These are phyloP conservation scores for Parasteatoda tepidariorum DNA, from an alignment of 1,140 invertebrate genomes.

Conservation along the genomic window DNA sequence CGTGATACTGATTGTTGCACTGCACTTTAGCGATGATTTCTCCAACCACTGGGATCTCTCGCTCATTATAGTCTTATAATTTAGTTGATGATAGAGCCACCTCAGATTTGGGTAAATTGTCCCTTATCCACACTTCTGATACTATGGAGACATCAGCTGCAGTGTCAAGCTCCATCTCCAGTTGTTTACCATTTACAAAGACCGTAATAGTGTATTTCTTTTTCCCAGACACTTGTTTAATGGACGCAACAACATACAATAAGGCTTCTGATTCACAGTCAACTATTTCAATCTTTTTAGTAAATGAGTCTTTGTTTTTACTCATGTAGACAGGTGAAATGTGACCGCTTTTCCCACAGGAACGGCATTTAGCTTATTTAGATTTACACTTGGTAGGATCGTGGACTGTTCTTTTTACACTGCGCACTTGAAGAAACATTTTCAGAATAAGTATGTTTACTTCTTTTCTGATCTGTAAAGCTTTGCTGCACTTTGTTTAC, in stretches of 20 bases:
- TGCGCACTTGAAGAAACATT: background rate
- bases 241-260: background rate
- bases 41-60: background rate
- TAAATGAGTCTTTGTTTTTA: background rate
- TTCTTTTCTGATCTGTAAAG: background rate
- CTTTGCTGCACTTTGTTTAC: background rate
- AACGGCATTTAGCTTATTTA: background rate
- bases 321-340: background rate
- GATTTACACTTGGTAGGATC: background rate
- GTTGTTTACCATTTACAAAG: background rate
- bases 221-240: background rate
- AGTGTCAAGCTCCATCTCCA: conserved; percentile 5
- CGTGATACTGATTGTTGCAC: background rate
- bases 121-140: background rate
- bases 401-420: background rate
- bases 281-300: background rate
- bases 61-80: background rate
- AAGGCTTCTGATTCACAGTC: background rate
- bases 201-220: background rate
- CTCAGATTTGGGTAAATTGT: background rate
- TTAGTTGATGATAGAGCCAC: background rate
- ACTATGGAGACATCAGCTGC: background rate
- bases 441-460: background rate
- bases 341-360: background rate
- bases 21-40: background rate